Base-by-base conservation (phyloP, 2,797 vertebrate genomes). In the Clangula hyemalis region DNA sequence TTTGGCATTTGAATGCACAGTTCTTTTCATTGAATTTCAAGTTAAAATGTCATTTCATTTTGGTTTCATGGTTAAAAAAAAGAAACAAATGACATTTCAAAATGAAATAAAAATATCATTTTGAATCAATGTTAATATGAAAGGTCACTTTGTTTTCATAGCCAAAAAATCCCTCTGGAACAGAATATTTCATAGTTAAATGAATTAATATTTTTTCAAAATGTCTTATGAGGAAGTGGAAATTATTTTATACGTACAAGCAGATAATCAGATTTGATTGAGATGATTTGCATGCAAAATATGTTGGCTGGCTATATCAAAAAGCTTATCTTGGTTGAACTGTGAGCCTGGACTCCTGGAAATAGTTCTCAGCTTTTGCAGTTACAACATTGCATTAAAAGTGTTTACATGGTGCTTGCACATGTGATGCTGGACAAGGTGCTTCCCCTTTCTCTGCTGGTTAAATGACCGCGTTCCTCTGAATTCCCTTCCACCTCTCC, bases 31-130 rank as follows among this genome's bases (percentile, higher is more conserved):
- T 66, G 69, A 82, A 80, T 91, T 94, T 81, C 2, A 78, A 92
- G 72, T 78, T 87, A 73, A 96, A 96, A 95, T 93, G 89, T 92
- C 87, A 87, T 22, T 93, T 95, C 3, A 0, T 83, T 96, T 93
- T 91, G 68, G 62, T 90, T 93, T 88, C 64, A 58, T 4, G 10
- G 43, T 66, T 92, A 85, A 90, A 95, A 39, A 92, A 93, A 90
- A 73, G 21, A 71, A 88, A 39, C 36, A 74, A 90, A 84, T 94
- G 92, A 93, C 79, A 96, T 91, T 92, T 96, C 47, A 86, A 91
- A 91, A 92, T 86, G n/a, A 92, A 95, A 91, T 93, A 86, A 94
- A 92, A 95, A 91, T 75, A 78, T 79, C 22, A 81, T 73, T 95
- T 94, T 88, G 66, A 90, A 94, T 95, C 91, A 94, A 73, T 93